These are phyloP conservation scores for Hypanus sabinus DNA, from an alignment of 2,113 vertebrate species.

Conservation along the genomic window DNA sequence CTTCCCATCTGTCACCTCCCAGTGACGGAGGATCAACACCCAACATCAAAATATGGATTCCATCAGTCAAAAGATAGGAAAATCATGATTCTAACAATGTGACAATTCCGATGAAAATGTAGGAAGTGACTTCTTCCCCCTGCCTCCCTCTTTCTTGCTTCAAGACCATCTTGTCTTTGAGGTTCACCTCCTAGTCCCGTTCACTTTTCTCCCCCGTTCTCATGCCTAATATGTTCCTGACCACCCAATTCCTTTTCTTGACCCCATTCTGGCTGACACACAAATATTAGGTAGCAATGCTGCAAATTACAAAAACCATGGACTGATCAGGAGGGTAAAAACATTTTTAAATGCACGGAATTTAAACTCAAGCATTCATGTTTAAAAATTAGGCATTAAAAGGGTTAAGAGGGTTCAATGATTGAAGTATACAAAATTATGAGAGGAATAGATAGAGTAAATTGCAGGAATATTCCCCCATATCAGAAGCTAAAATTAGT, in stretches of 20 bases:
- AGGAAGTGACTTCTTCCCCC: not conserved
- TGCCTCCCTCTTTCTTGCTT: not conserved
- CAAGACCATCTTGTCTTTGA: not conserved
- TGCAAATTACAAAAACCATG: not conserved
- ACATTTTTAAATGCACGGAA: not conserved
- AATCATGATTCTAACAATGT: too few relatives aligned
- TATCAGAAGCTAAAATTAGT: too few relatives aligned
- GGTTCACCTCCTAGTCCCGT: not conserved
- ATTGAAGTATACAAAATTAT: too few relatives aligned
- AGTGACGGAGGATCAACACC: too few relatives aligned
- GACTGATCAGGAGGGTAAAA: not conserved
- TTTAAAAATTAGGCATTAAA: not conserved
- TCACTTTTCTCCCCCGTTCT: not conserved
- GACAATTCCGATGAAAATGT: too few relatives aligned
- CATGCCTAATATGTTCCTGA: not conserved
- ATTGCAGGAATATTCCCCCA: too few relatives aligned
- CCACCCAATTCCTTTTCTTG: not conserved
- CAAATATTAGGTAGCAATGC: not conserved
- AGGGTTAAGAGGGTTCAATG: too few relatives aligned
- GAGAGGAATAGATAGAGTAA: too few relatives aligned
- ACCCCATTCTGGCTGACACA: not conserved
- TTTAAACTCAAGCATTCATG: not conserved
- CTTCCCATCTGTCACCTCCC: too few relatives aligned
- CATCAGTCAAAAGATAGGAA: too few relatives aligned
- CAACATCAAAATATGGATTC: too few relatives aligned